Base-by-base conservation (phyloP, 2,888 invertebrate species). In the Cylloceria caligata region DNA sequence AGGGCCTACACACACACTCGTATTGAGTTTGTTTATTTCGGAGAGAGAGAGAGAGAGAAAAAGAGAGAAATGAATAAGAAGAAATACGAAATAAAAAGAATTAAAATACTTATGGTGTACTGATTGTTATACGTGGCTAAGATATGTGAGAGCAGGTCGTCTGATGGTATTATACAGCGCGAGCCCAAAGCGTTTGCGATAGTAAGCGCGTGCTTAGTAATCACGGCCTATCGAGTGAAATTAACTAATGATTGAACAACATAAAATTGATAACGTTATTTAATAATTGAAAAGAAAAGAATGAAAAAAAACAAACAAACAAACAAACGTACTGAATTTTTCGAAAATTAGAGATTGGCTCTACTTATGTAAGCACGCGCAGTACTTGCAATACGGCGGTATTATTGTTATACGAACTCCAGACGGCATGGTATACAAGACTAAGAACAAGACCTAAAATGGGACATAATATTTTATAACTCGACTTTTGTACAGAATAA, bases 401-500 rank as follows among this genome's bases (percentile, higher is more conserved):
- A 89, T 90, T 89, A 88, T 89, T 90, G 89, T 90, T 89, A 90
- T 89, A 89, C 87, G 87, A 89, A 89, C 88, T 89, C 87, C 88
- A 89, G 88, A 90, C 89, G 89, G 90, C 88, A 89, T 90, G 90
- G 88, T 90, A 90, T 90, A 90, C 88, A 90, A 90, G 88, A 90
- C 88, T 90, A 90, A 89, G 88, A 90, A 90, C 89, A 90, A 91
- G 88, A 90, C 89, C 90, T 91, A 90, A 90, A 90, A 90, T 90
- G 90, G 89, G 89, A 90, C 90, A 91, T 91, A 89, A 91, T 91
- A 91, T 91, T 91, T 91, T 91, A 91, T 91, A 91, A 91, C 91
- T 90, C 90, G 91, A 91, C 90, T 91, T 91, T 91, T 91, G 91
- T 91, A 91, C 91, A 91, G 91, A 91, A 91, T 91, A 90, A 91